Base-by-base conservation (phyloP, 2,888 invertebrate species). In the Standfussiana lucernea region DNA sequence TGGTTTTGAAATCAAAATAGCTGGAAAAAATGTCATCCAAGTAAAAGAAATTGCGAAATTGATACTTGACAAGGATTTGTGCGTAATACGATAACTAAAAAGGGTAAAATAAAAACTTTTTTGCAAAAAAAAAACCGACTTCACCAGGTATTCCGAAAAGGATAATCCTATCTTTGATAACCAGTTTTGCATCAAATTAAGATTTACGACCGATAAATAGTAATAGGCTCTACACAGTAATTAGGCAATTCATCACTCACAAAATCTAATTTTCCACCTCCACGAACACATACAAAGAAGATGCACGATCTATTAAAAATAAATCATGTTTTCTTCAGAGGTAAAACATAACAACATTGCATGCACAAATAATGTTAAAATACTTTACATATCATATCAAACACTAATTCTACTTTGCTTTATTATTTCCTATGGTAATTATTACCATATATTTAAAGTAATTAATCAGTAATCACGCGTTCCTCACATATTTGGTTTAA, bases 381-480 rank as follows among this genome's bases (percentile, higher is more conserved):
- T 50, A 65, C 24, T 64, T 68, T 42, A 28, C 47, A 80, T 72
- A 80, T 65, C 32, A 50, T 72, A 80, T 61, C 56, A 50, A n/a
- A 77, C 24, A 70, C n/a, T 47, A 50, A 82, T 59, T 68, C 18
- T 40, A 69, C 10, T 50, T 50, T 56, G 32, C 21, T 61, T 83
- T 64, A 71, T 71, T 86, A 35, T 83, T 83, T 83, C 84, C 84
- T 73, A 10, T 18, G 18, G 32, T 45, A 32, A 72, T 70, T 68
- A 68, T 65, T 71, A 59, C n/a, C 37, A 71, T 61, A 59, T 62
- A 40, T 24, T 66, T 28, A 50, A 28, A 73, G 40, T 64, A 62
- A 13, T 62, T 64, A 62, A 13, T 62, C 40, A 42, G 37, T 45
- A 68, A 15, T 32, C 53, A 59, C 28, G 61, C n/a, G 37, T 50